Base-by-base conservation (phyloP, 1,140 invertebrate genomes). In the Akabosia matsudoensis region DNA sequence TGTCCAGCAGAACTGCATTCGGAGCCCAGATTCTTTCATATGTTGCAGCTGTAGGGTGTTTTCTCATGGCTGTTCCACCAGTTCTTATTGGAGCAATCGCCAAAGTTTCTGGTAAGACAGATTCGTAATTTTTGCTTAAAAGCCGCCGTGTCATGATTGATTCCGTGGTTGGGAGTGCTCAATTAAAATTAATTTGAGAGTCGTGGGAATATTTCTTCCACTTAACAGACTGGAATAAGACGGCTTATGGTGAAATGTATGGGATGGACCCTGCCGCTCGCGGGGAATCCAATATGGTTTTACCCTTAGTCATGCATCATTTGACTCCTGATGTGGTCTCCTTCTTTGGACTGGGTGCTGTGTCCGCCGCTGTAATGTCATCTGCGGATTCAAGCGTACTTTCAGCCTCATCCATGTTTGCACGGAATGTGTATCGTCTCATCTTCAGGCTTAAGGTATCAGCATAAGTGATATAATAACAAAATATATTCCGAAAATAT, bases 361-460 rank as follows among this genome's bases (percentile, higher is more conserved):
- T 94, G 30, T 91, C 91, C 0, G 91, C 91, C 1, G 91, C 91
- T n/a, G 90, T 92, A 0, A 92, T 93, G 91, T 92, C 91, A 2
- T 93, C 92, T 7, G 91, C 92, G 0, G 92, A 93, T 83, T 92
- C 91, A 0, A 91, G 91, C 71, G 90, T 93, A 64, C 84, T 93
- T 1, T 89, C 90, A 7, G 91, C 92, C 16, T 90, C 90, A 80
- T 91, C 91, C 18, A 92, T 93, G 91, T 93, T 93, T 84, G 89
- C 92, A n/a, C 87, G 91, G 76, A 94, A 94, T 83, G 88, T 93
- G 64, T 93, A 92, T 83, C 91, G 91, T 83, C 84, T 90, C 22
- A 88, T 91, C 1, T 88, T 93, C 79, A 84, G 91, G 78, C 90
- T 89, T 76, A 88, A 89, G 85, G 37, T 45, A 45, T n/a, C n/a